Evolutionary conservation across 2,113 vertebrate species (phyloP).

Genomic region (Pantherophis guttatus): DNA sequence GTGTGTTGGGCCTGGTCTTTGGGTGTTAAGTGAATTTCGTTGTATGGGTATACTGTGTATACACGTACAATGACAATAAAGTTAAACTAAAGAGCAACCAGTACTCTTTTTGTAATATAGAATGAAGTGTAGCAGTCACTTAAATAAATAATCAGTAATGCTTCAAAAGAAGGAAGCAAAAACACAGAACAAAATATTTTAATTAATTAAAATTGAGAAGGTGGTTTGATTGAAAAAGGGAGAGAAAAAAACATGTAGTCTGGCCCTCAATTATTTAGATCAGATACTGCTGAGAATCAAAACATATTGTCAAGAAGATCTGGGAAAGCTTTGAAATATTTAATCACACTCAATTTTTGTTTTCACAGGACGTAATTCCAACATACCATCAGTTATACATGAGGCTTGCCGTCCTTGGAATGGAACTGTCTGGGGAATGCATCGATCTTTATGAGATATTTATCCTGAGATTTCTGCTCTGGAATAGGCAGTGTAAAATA

Average conservation of each 20-base stretch:
- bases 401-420: background rate
- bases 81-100: background rate
- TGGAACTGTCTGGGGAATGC: background rate
- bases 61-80: no score
- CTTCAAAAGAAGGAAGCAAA: background rate
- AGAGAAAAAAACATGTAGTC: background rate
- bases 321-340: slow-evolving; percentile 2
- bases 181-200: background rate
- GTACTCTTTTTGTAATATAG: background rate
- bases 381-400: background rate
- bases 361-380: slow-evolving; percentile 3
- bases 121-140: background rate
- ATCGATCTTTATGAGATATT: slow-evolving; percentile 6
- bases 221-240: background rate
- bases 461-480: background rate
- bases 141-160: background rate
- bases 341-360: background rate
- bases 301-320: background rate
- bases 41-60: no score
- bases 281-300: background rate
- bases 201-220: background rate
- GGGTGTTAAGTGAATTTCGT: no score
- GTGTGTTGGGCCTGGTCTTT: no score
- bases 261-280: background rate
- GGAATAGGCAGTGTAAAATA: background rate